Conservation (phyloP, 2,888 invertebrate genomes). For the Coenonympha glycerion region DNA sequence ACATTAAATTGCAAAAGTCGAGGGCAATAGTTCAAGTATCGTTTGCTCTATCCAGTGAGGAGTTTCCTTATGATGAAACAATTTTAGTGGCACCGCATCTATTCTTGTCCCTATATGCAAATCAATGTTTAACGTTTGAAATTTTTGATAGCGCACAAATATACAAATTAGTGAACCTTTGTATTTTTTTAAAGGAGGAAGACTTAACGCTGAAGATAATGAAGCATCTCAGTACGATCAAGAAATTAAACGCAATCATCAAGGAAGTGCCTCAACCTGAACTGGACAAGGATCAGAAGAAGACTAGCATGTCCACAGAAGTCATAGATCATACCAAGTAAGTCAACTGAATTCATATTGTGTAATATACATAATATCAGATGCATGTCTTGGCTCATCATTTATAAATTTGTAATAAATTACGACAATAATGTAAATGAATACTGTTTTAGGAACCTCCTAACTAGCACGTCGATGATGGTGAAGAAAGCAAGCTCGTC, state of each 20-base stretch:
- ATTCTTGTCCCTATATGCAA: too few relatives aligned
- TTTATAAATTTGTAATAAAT: too few relatives aligned
- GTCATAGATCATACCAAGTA: slow-evolving; percentile 27
- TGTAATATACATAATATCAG: neutral
- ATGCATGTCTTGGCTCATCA: neutral
- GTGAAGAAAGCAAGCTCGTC: slow-evolving; percentile 43
- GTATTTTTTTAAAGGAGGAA: slow-evolving; percentile 15
- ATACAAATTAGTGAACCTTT: neutral
- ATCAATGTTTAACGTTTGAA: too few relatives aligned
- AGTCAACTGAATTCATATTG: neutral
- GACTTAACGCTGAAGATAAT: slow-evolving; percentile 17
- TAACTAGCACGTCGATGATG: slow-evolving; percentile 44
- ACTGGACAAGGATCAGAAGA: slow-evolving; percentile 11
- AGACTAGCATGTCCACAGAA: slow-evolving; percentile 19
- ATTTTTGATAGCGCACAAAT: too few relatives aligned
- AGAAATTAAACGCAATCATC: slow-evolving; percentile 21
- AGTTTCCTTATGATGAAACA: too few relatives aligned
- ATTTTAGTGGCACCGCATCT: too few relatives aligned
- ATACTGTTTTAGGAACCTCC: slow-evolving; percentile 38
- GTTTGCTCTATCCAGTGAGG: too few relatives aligned
- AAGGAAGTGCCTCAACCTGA: slow-evolving; percentile 16
- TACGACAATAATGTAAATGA: too few relatives aligned
- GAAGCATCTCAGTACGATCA: slow-evolving; percentile 24
- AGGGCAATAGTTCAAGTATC: too few relatives aligned
- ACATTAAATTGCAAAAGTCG: too few relatives aligned